Conservation (phyloP, 2,113 vertebrate genomes). For the Ceuthmochares aereus region DNA sequence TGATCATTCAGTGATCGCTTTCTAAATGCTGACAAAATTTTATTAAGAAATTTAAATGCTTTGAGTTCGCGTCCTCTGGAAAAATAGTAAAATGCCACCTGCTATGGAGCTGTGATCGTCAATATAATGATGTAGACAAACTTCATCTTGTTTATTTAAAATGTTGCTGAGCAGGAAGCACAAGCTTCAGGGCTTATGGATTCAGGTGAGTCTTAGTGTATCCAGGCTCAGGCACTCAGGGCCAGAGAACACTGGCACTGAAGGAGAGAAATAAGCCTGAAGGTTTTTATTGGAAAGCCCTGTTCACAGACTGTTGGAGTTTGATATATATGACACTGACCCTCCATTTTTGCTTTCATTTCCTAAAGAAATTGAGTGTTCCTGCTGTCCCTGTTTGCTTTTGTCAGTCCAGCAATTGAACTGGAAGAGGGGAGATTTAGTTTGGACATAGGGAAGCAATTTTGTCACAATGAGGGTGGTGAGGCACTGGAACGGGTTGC, state of each 20-base stretch:
- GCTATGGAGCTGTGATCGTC: not conserved
- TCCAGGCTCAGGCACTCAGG: not conserved
- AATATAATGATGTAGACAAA: not conserved
- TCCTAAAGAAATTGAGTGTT: not conserved
- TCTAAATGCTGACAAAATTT: not conserved
- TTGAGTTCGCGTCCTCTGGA: not conserved
- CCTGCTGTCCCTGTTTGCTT: not conserved
- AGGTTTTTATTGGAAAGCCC: not conserved
- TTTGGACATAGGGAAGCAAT: no score
- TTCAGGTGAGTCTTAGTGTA: not conserved
- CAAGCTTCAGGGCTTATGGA: not conserved
- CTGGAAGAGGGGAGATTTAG: not conserved
- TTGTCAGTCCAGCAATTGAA: not conserved
- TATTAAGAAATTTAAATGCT: not conserved
- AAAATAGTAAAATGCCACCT: not conserved
- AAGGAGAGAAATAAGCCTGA: not conserved
- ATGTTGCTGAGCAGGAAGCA: not conserved
- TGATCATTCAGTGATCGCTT: not conserved
- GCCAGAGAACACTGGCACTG: not conserved
- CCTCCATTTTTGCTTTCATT: not conserved
- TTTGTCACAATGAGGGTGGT: no score
- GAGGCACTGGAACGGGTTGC: no score
- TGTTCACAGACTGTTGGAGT: not conserved
- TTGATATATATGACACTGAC: not conserved
- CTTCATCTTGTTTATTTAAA: not conserved